Evolutionary conservation across 2,888 invertebrate genomes (phyloP), one percentile per base, ranked within the genome.

Genomic region (Hypolimnas misippus): DNA sequence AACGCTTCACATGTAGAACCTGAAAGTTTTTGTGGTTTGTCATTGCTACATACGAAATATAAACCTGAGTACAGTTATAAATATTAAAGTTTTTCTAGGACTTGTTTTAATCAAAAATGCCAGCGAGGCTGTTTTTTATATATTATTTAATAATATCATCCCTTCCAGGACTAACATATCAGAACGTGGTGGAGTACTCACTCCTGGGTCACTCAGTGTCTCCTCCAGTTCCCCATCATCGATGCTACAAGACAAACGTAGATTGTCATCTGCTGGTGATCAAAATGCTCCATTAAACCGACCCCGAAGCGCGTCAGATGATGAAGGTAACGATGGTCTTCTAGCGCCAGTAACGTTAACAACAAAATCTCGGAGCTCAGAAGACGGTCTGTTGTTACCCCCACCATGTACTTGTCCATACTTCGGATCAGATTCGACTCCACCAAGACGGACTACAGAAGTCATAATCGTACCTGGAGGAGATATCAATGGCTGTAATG

Each of bases 391-490:
- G 21, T 89, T 94, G 7, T 78, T 96, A 40, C 96, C 96, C 3
- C 95, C 96, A 0, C 96, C 96, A 0, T 96, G 96, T 79, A 96
- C 96, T 0, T 96, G 96, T 75, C 96, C 96, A 0, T 96, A 96
- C 74, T 96, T 97, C 75, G 96, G 96, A 0, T 94, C 95, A 67
- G 94, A 94, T 1, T 93, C 94, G 17, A 82, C 93, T 68, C 90
- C 94, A 62, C 92, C 93, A 72, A 79, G 87, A 67, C 76, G 87
- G 14, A 89, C 89, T 0, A 92, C 92, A 0, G 89, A 90, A 76
- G 87, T 89, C 0, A 92, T 93, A 1, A 93, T 93, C 38, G 92
- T 93, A 7, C 92, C 93, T 31, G 91, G 91, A 49, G 93, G 93
- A n/a, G 92, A 90, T 17, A 86, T 92, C 25, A 92, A 87, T 55